Evolutionary conservation across 2,113 vertebrate species (phyloP).

Genomic region (Ivindomyrus marchei): DNA sequence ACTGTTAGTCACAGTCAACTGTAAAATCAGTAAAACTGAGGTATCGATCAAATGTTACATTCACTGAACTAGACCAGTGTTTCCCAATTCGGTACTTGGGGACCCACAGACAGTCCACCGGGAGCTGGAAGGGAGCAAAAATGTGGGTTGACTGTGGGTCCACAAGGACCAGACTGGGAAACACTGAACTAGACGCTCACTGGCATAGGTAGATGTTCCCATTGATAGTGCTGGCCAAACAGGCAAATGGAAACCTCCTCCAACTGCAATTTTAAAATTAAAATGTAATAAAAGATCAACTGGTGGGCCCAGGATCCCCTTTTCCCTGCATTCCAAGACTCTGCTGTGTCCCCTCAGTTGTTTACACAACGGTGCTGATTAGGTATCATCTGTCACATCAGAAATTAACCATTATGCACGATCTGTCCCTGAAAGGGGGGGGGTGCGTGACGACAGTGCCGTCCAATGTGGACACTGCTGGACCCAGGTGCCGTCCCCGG

Average conservation of each 20-base stretch:
- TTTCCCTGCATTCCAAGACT: background rate
- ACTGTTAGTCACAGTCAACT: background rate
- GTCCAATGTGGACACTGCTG: background rate
- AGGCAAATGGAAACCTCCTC: background rate
- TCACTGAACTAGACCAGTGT: background rate
- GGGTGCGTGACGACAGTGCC: background rate
- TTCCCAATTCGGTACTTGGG: background rate
- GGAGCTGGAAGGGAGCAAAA: background rate
- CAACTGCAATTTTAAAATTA: background rate
- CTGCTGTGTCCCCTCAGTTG: background rate
- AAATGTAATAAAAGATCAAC: background rate
- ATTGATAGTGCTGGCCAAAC: background rate
- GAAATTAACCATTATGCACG: conserved; percentile 34
- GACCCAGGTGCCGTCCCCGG: background rate
- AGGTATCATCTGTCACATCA: conserved; percentile 38
- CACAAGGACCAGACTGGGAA: background rate
- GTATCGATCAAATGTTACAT: background rate
- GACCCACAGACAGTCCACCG: background rate
- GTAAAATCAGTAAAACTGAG: background rate
- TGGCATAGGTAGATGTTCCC: background rate
- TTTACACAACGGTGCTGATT: conserved; percentile 40
- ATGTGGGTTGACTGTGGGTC: background rate
- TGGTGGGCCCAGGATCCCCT: background rate
- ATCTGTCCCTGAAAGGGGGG: background rate
- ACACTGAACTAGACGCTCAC: background rate